Base-by-base conservation (phyloP, 1,140 invertebrate genomes). In the Maniola jurtina region DNA sequence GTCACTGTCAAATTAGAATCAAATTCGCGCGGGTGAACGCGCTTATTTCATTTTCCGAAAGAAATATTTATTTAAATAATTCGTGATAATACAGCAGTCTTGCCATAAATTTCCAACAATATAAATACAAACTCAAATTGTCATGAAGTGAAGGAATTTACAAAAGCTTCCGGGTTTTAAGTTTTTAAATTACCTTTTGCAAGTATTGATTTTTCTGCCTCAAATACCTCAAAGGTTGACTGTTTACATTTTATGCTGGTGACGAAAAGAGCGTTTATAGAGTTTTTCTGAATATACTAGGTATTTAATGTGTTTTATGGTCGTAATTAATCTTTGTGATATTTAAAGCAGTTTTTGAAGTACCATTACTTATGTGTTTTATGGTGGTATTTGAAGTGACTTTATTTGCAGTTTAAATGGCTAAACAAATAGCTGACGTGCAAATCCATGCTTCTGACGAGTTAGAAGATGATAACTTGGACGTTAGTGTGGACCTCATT, bases 401-500 rank as follows among this genome's bases (percentile, higher is more conserved):
- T 36, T 34, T 54, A 33, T 57, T 61, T 59, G 8, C 15, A 62
- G 64, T 55, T 45, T 66, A 76, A 75, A 84, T 88, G 83, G 79
- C 83, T 61, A 88, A 80, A 63, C 81, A 86, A 76, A 63, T 84
- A 61, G 79, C 85, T 5, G 85, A 86, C 11, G 83, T 88, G 4
- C 68, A 87, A 63, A 80, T 90, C 4, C 86, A 89, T 64, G 88
- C 84, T 1, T 42, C 77, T 0, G 84, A 84, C 5, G 69, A 74
- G 1, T 33, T 73, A 7, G 78, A 81, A 16, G 84, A 86, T 47
- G 80, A 83, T 40, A 77, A 81, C 64, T 56, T 88, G 25, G 86
- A 86, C 45, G 69, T 90, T n/a, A 90, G 86, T 64, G 88, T 90
- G 11, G 84, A 90, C 52, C 69, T 79, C 71, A 95, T 97, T 70